Conservation (phyloP, 2,113 vertebrate species). For the Caranx melampygus region DNA sequence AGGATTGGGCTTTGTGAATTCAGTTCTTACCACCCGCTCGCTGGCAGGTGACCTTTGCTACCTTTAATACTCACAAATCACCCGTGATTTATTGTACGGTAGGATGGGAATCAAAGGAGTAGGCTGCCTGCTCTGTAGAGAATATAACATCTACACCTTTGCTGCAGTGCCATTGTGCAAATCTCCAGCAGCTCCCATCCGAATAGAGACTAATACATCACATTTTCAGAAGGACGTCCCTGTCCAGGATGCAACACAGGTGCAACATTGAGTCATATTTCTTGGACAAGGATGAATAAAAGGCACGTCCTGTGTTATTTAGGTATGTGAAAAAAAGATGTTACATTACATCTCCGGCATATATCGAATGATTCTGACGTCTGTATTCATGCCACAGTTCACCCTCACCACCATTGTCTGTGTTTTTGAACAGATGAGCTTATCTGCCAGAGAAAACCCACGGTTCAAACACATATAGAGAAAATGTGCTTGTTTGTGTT, state of each 20-base stretch:
- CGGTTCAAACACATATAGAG: background rate
- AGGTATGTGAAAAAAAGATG: background rate
- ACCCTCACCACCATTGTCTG: background rate
- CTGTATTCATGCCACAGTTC: conserved; percentile 11
- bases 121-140: background rate
- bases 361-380: background rate
- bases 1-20: conserved; percentile 41
- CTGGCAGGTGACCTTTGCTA: conserved; percentile 51
- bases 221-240: background rate
- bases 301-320: background rate
- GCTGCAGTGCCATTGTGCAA: background rate
- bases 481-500: background rate
- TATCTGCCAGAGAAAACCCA: conserved; percentile 22
- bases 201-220: background rate
- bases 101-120: background rate
- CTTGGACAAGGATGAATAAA: background rate
- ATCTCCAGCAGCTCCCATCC: background rate
- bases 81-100: conserved; percentile 30
- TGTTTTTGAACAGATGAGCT: conserved; percentile 5
- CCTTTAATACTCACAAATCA: conserved; percentile 54
- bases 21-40: conserved; percentile 14
- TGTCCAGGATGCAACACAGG: background rate
- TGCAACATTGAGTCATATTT: too few species aligned
- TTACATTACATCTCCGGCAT: background rate
- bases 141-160: background rate